A percentile compares a stretch with the other conserved stretches of the same genome.
These are phyloP conservation scores for Trissolcus japonicus DNA, from an alignment of 2,888 invertebrate species.

Conservation along the genomic window DNA sequence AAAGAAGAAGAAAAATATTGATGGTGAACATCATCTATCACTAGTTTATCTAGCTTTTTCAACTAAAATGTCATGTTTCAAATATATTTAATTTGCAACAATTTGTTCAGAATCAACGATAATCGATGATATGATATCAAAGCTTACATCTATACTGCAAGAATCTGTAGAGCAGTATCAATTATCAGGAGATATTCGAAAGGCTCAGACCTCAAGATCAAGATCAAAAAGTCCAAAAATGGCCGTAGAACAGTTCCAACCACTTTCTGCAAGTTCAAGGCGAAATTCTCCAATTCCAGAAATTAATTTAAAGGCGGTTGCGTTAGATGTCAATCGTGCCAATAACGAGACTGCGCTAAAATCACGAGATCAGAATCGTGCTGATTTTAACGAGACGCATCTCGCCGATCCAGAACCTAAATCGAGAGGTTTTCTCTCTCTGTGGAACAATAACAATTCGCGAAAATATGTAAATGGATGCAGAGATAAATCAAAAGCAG, in stretches of 20 bases:
- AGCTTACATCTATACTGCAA: constrained; percentile 11
- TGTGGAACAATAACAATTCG: neutral
- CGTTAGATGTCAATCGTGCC: neutral
- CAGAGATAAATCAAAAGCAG: neutral
- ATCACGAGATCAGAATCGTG: neutral
- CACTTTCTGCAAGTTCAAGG: neutral
- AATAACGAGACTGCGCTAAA: neutral
- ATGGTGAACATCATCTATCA: too few species aligned
- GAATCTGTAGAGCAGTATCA: constrained; percentile 14
- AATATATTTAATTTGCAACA: neutral
- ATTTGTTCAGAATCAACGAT: constrained; percentile 1
- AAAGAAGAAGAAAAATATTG: neutral
- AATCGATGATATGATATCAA: constrained; percentile 16
- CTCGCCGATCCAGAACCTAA: neutral
- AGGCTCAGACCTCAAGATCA: neutral
- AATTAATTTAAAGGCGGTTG: neutral
- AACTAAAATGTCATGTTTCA: too few species aligned
- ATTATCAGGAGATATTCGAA: constrained; percentile 9
- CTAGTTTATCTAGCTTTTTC: too few species aligned
- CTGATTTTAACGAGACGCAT: neutral
- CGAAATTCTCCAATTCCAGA: neutral
- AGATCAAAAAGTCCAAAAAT: neutral
- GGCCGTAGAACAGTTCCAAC: neutral
- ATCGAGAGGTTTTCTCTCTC: neutral
- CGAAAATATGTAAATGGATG: neutral